These are phyloP conservation scores for Callyntrura guangdongensis DNA, from an alignment of 2,888 invertebrate genomes.

Conservation along the genomic window DNA sequence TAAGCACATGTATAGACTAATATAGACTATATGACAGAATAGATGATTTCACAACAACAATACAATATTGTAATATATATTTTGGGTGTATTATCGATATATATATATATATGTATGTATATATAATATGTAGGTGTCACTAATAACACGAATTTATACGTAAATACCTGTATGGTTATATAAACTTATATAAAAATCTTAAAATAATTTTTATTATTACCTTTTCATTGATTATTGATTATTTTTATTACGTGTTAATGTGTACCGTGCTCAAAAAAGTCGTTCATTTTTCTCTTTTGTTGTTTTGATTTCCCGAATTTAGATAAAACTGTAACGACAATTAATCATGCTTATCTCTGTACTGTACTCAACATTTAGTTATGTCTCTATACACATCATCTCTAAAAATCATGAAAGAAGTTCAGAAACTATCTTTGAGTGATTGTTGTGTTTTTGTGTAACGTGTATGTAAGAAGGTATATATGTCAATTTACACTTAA, in stretches of 20 bases:
- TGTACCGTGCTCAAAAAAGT: conserved; percentile 71
- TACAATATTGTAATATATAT: conserved; percentile 59
- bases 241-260: conserved; percentile 56
- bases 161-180: conserved; percentile 8
- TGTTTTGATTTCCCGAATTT: conserved; percentile 3
- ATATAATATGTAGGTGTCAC: not conserved
- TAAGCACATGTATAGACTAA: conserved; percentile 23
- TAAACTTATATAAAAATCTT: conserved; percentile 67
- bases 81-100: conserved; percentile 12
- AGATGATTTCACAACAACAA: conserved; percentile 78
- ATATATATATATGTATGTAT: conserved; percentile 34
- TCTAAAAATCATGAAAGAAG: conserved; percentile 1
- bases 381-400: too few species aligned
- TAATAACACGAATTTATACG: not conserved
- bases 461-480: not conserved
- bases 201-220: conserved; percentile 40
- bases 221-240: conserved; percentile 45
- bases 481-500: not conserved
- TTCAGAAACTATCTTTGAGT: not conserved
- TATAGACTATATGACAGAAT: conserved; percentile 79
- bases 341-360: not conserved
- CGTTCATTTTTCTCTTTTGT: conserved; percentile 31
- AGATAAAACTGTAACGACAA: conserved; percentile 9
- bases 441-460: conserved; percentile 14
- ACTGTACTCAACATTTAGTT: not conserved